Base-by-base conservation (phyloP, 2,797 vertebrate species). In the Cryptoblepharus egeriae region DNA sequence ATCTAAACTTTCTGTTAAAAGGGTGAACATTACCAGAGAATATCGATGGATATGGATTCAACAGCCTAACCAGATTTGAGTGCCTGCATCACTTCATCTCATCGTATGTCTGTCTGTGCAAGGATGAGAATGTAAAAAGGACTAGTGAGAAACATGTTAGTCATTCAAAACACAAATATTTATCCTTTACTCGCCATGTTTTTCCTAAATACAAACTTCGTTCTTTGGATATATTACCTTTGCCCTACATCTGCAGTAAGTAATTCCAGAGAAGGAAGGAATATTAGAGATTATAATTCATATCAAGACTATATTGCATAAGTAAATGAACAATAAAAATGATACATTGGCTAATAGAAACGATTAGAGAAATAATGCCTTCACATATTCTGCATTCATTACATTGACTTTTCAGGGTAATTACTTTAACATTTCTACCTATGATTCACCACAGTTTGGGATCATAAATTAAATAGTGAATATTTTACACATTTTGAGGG, bases 251-350 rank as follows among this genome's bases (percentile, higher is more conserved):
- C 86, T 93, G 75, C 91, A 92, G 87, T 55, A 88, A 88, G 79
- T 87, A 55, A 85, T 76, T 82, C 26, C 87, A 78, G 73, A 88
- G 87, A 82, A 90, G 93, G 89, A 88, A 80, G 0, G 20, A 88
- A 91, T 86, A 82, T 87, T 85, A 84, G 35, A 90, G 79, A 85
- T 85, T 90, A 94, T 95, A 95, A 94, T 91, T 96, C 93, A 93
- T 90, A 90, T 18, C 65, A 91, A 86, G 91, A 94, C 92, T 93
- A 91, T 91, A 93, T 93, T 95, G 91, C 85, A 92, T 94, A 94
- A 91, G 93, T 93, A 96, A 95, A 95, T 95, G 92, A 95, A 95
- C 85, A 94, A 95, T 96, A 95, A 95, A 95, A 95, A 92, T 95
- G 93, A 96, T 93, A 94, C 93, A 95, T 93, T 93, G 72, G 39